Conservation (phyloP, 35 echinoderm and acorn worm species). For the Ophioderma brevispina region DNA sequence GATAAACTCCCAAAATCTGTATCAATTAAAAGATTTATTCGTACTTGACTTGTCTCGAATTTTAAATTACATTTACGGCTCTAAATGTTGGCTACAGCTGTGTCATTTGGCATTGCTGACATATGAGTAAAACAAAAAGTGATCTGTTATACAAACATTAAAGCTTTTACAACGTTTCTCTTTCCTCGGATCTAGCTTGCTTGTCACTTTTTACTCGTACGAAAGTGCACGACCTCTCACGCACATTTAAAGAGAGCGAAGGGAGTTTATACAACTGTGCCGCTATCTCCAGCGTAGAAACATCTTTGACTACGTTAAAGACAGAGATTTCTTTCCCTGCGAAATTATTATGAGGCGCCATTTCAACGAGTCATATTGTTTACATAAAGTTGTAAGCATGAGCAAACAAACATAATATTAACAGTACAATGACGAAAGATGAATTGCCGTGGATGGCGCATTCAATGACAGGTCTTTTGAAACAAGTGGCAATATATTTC, state of each 20-base stretch:
- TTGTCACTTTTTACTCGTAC: neutral
- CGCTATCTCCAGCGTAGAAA: too few species aligned
- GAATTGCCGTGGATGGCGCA: neutral
- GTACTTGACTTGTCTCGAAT: too few species aligned
- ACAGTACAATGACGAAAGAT: neutral
- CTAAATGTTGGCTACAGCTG: neutral
- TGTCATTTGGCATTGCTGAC: neutral
- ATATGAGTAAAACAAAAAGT: neutral
- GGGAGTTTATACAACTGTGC: slow-evolving; percentile 3
- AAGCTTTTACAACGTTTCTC: neutral
- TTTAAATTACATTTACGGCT: too few species aligned
- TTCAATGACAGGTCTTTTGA: neutral
- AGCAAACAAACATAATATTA: slow-evolving; percentile 15
- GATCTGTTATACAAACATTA: neutral
- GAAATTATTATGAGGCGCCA: neutral
- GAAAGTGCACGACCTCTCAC: neutral
- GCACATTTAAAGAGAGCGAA: neutral
- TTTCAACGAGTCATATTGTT: slow-evolving; percentile 1
- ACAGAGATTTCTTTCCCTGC: too few species aligned
- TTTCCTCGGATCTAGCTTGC: neutral
- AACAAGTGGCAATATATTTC: neutral
- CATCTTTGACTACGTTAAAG: too few species aligned
- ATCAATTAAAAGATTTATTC: too few species aligned
- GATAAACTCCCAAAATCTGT: too few species aligned
- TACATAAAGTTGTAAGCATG: neutral